Evolutionary conservation across 2,113 vertebrate species (phyloP).

Genomic region (Poeciliopsis occidentalis): DNA sequence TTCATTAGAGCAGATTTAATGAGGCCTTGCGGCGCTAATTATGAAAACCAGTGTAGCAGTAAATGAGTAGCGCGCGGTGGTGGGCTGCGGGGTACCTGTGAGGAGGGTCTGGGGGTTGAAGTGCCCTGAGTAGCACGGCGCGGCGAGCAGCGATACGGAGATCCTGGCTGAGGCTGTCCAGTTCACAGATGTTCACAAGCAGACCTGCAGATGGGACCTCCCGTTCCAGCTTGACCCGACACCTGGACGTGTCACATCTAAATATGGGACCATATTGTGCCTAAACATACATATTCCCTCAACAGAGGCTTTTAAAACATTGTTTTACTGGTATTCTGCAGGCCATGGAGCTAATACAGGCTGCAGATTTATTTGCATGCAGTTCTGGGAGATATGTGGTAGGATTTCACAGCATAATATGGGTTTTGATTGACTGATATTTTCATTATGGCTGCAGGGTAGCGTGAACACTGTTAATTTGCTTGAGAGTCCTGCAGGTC

Average conservation of each 20-base stretch:
- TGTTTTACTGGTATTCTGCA: conserved; percentile 6
- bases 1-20: conserved; percentile 99
- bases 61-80: conserved; percentile 94
- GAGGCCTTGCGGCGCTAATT: conserved; percentile 99
- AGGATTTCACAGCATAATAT: conserved; percentile 66
- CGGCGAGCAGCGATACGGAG: conserved; percentile 83
- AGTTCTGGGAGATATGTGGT: conserved; percentile 55
- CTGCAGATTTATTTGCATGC: conserved; percentile 62
- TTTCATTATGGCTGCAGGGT: conserved; percentile 77
- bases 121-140: conserved; percentile 88
- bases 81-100: conserved; percentile 84
- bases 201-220: conserved; percentile 70
- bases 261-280: conserved; percentile 21
- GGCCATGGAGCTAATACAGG: conserved; percentile 20
- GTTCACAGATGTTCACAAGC: conserved; percentile 80
- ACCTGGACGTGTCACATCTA: conserved; percentile 19
- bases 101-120: conserved; percentile 72
- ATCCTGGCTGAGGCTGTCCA: conserved; percentile 73
- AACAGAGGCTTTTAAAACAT: conserved; percentile 30
- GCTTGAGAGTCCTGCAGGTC: conserved; percentile 75
- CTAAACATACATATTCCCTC: conserved; percentile 9
- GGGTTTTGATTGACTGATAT: conserved; percentile 78
- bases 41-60: conserved; percentile 99
- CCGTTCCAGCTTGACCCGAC: conserved; percentile 24
- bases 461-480: conserved; percentile 75